Percentiles rank a stretch among this genome's conserved stretches.
Evolutionary conservation across 2,888 invertebrate genomes (phyloP).

Genomic region (Gonocerus acuteangulatus): DNA sequence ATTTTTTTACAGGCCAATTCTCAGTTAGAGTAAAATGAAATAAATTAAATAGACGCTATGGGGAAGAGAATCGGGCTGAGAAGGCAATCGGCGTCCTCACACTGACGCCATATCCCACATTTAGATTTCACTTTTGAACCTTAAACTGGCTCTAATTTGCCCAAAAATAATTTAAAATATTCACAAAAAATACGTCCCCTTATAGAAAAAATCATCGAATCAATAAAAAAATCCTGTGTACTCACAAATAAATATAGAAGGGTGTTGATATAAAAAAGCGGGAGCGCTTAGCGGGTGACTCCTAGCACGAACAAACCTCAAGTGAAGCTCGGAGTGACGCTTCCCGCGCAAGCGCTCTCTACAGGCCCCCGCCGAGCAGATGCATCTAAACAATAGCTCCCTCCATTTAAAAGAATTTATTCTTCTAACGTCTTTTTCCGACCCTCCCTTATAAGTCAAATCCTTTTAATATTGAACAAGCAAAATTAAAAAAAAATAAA

Average conservation of each 20-base stretch:
- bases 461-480: too few species aligned
- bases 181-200: conserved; percentile 13
- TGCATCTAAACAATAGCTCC: too few species aligned
- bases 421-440: too few species aligned
- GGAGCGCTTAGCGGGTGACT: not conserved
- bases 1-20: conserved; percentile 7
- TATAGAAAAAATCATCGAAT: conserved; percentile 18
- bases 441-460: too few species aligned
- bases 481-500: too few species aligned
- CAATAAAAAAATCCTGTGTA: conserved; percentile 17
- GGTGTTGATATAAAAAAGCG: not conserved
- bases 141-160: not conserved
- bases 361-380: not conserved
- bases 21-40: not conserved
- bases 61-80: not conserved
- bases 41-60: not conserved
- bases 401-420: too few species aligned
- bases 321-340: conserved; percentile 4
- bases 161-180: conserved; percentile 21
- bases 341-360: conserved; percentile 11
- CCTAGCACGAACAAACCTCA: not conserved
- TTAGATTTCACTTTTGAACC: conserved; percentile 11
- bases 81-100: conserved; percentile 26
- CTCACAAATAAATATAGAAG: conserved; percentile 27
- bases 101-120: conserved; percentile 31